Evolutionary conservation across 2,113 vertebrate genomes (phyloP).

Genomic region (Aphyosemion australe): DNA sequence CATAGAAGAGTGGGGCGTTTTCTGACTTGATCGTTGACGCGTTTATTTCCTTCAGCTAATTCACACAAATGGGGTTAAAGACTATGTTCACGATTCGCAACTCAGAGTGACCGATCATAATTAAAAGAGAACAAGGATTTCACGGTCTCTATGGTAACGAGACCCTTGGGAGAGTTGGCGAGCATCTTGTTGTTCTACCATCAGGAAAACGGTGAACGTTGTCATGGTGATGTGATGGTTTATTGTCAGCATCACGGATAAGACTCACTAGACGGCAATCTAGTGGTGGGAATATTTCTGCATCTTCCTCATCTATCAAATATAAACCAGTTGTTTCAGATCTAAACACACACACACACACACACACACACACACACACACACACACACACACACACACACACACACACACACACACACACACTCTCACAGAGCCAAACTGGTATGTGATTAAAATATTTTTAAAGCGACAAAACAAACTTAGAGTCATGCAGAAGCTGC

Average conservation of each 20-base stretch:
- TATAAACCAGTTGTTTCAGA: not conserved
- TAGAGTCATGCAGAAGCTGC: not conserved
- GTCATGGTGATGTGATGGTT: fast-evolving
- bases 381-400: conserved; percentile 1
- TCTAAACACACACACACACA: conserved; percentile 5
- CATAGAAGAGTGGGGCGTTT: no score
- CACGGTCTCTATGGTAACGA: no score
- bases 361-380: not conserved
- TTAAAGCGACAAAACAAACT: not conserved
- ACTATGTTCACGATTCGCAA: no score
- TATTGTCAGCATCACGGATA: not conserved
- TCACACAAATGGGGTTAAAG: no score
- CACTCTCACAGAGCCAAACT: not conserved
- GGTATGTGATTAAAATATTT: conserved; percentile 10
- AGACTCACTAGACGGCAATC: not conserved
- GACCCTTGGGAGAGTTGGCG: no score
- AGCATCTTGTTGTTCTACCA: no score
- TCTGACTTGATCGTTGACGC: no score
- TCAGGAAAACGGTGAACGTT: not conserved
- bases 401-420: conserved; percentile 21
- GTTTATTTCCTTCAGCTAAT: no score
- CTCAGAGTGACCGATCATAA: no score
- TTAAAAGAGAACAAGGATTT: no score
- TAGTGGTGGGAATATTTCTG: not conserved
- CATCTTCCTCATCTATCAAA: conserved; percentile 7